phyloP scores from a whole-genome alignment of 2,113 vertebrate genomes.

The Calidris pygmaea region DNA sequence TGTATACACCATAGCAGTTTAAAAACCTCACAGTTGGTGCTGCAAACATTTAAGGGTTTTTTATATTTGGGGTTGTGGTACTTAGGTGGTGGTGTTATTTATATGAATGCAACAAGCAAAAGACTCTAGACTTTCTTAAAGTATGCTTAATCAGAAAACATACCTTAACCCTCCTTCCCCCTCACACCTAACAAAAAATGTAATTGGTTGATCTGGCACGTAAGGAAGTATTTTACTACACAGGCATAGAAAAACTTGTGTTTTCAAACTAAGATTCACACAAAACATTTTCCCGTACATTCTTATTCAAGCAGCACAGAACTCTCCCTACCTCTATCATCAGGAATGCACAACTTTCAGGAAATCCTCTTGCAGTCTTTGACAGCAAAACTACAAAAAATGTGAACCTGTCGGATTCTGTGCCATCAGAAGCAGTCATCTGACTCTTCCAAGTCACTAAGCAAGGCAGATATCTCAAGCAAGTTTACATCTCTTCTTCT shows the following conservation, averaged over 20 bases:
- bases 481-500: background rate
- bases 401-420: background rate
- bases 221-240: background rate
- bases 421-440: background rate
- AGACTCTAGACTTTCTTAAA: background rate
- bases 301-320: background rate
- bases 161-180: background rate
- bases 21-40: background rate
- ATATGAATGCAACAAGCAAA: background rate
- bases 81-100: background rate
- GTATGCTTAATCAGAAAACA: background rate
- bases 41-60: background rate
- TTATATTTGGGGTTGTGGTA: background rate
- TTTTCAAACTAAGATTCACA: background rate
- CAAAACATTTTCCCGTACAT: background rate
- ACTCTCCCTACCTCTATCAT: background rate
- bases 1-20: background rate
- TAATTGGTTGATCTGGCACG: background rate
- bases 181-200: background rate
- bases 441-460: background rate
- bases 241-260: background rate
- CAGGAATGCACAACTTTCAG: background rate
- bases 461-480: background rate
- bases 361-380: background rate
- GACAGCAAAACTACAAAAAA: background rate